Conservation (phyloP, 2,797 vertebrate genomes). For the Threskiornis aethiopicus region DNA sequence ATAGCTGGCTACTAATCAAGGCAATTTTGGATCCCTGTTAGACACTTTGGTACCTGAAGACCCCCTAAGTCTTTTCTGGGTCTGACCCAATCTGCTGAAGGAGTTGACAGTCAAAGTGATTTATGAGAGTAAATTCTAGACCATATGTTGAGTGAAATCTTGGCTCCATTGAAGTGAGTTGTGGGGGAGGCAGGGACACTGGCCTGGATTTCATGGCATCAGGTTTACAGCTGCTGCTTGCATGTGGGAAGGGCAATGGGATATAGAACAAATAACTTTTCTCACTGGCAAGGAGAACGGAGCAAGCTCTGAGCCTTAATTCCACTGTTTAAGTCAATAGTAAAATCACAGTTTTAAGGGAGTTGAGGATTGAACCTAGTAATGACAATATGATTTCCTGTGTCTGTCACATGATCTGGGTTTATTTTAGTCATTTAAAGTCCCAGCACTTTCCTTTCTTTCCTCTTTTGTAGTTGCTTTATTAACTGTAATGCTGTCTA, state of each 20-base stretch:
- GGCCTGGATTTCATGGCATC: conserved; percentile 17
- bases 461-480: not conserved
- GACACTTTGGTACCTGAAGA: conserved; percentile 12
- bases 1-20: not conserved
- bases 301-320: not conserved
- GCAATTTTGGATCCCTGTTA: not conserved
- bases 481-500: not conserved
- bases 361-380: not conserved
- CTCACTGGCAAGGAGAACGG: not conserved
- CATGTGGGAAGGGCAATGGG: not conserved
- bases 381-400: not conserved
- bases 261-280: not conserved
- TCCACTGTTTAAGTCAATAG: not conserved
- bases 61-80: not conserved
- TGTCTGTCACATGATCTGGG: not conserved
- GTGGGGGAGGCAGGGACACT: not conserved
- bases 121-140: not conserved
- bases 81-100: not conserved
- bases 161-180: not conserved
- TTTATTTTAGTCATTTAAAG: not conserved
- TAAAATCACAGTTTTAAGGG: not conserved
- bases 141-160: conserved; percentile 25
- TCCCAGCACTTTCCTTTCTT: not conserved
- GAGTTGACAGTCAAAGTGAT: conserved; percentile 38
- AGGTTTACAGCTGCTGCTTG: conserved; percentile 17